phyloP scores from a whole-genome alignment of 2,113 vertebrate genomes.

The Columba livia region DNA sequence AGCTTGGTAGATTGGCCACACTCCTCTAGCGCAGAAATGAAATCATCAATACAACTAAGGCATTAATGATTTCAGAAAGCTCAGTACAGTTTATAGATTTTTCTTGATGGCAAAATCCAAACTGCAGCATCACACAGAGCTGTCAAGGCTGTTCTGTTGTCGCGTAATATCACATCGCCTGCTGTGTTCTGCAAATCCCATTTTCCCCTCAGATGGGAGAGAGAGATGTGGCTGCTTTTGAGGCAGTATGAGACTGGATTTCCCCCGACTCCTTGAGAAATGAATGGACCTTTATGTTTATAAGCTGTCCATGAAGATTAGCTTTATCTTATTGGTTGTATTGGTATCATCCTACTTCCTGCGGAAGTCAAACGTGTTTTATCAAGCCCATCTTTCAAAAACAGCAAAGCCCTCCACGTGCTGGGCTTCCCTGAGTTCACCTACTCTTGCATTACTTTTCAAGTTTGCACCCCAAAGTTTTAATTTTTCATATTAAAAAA shows the following conservation, averaged over 20 bases:
- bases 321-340: neutral
- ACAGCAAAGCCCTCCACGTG: neutral
- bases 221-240: neutral
- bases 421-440: fast-evolving
- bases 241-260: neutral
- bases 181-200: neutral
- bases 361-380: neutral
- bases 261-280: neutral
- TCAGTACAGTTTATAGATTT: neutral
- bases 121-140: neutral
- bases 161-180: neutral
- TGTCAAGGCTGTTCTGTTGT: neutral
- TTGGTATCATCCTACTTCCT: neutral
- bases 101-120: neutral
- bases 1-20: neutral
- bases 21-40: neutral
- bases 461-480: neutral
- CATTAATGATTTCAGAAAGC: neutral
- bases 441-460: neutral
- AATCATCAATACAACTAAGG: neutral
- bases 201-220: neutral
- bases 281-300: neutral
- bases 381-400: neutral
- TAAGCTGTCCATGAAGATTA: neutral
- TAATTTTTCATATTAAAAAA: neutral